Evolutionary conservation across 1,140 invertebrate species (phyloP), one percentile per base, ranked within the genome.

Genomic region (Aphelenchoides besseyi): DNA sequence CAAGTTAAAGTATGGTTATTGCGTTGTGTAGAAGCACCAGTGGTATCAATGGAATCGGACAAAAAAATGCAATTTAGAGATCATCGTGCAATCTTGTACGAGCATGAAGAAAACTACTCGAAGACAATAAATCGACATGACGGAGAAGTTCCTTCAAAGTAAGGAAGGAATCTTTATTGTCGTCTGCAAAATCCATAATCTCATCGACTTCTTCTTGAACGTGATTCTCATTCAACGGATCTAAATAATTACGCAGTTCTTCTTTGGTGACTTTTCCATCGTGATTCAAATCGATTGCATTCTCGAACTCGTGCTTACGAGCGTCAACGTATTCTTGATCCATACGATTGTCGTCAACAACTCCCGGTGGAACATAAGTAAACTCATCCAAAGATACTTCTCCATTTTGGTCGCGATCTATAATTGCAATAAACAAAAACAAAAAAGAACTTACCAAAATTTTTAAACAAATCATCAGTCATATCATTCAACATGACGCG

Each of bases 401-500:
- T 8, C 75, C 75, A 48, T 75, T 61, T 23, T 70, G 12, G 41
- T 77, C 52, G 12, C 18, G 69, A 41, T 74, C 70, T 74, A 23
- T 2, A 77, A 35, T 16, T 33, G 71, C 1, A 23, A 12, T 28
- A 5, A 52, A 73, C 59, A 71, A 41, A 69, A 59, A 30, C n/a
- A 18, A 41, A n/a, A 64, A 62, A 18, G 29, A 1, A n/a, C 64
- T 32, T 71, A 76, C 73, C 73, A 28, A 74, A 76, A 9, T 66
- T 18, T 36, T 76, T 77, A n/a, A 75, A 26, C 26, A 75, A 73
- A 12, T 77, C 75, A 33, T 75, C 69, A 36, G 75, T 66, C 74
- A 75, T 77, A 2, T 74, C 74, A 9, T 57, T 66, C 1, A 75
- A 71, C 62, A 74, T 68, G 16, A 77, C 32, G 28, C 74, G 53